Conservation (phyloP, 2,888 invertebrate genomes). For the Cataglyphis altisquamis region DNA sequence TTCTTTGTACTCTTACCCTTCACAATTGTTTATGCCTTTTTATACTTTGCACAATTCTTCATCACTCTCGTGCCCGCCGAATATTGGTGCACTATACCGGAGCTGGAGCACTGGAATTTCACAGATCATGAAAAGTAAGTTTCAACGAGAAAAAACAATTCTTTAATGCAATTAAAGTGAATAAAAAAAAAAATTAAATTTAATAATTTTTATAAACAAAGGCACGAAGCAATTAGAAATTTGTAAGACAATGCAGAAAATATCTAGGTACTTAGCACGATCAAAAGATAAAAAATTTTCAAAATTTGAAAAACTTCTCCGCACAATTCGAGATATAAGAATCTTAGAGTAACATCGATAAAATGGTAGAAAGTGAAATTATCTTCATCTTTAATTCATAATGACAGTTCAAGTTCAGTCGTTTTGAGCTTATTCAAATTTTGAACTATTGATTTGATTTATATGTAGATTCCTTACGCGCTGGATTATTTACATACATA, state of each 20-base stretch:
- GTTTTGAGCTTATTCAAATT: conserved; percentile 33
- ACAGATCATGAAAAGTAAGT: conserved; percentile 83
- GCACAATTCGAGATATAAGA: neutral
- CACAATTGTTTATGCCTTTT: conserved; percentile 84
- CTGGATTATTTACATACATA: conserved; percentile 1
- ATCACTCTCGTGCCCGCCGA: conserved; percentile 83
- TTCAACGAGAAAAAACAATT: neutral
- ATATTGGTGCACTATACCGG: conserved; percentile 84
- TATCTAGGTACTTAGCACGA: neutral
- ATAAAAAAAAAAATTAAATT: neutral
- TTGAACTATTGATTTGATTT: conserved; percentile 11
- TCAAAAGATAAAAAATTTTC: neutral
- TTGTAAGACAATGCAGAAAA: neutral
- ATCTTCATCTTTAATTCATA: conserved; percentile 14
- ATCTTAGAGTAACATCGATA: neutral
- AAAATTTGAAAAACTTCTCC: neutral
- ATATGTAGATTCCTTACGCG: conserved; percentile 25
- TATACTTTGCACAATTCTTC: conserved; percentile 85
- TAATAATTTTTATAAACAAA: neutral
- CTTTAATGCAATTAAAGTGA: neutral
- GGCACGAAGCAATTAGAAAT: neutral
- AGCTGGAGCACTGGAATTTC: conserved; percentile 79
- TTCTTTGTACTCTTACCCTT: conserved; percentile 84
- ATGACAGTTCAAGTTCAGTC: conserved; percentile 30
- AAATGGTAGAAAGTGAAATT: conserved; percentile 21